phyloP scores from a whole-genome alignment of 2,888 invertebrate genomes.

The Bellardia bayeri region DNA sequence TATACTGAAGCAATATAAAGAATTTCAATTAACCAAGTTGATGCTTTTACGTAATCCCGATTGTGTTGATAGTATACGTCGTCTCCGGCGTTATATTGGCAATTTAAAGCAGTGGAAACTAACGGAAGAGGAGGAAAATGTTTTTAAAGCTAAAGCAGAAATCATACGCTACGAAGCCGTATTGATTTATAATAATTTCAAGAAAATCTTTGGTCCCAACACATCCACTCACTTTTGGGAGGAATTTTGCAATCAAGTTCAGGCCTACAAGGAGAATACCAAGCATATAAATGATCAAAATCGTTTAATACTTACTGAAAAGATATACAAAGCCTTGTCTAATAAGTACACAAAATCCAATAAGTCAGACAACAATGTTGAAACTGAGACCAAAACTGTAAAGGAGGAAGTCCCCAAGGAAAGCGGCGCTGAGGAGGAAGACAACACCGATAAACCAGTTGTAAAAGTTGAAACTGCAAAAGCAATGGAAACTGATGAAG shows the following conservation, averaged over 20 bases:
- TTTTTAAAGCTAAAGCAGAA: slow-evolving; percentile 89
- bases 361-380: slow-evolving; percentile 35
- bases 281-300: slow-evolving; percentile 85
- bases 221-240: slow-evolving; percentile 89
- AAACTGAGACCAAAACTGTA: slow-evolving; percentile 58
- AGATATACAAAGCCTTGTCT: slow-evolving; percentile 76
- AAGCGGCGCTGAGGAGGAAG: slow-evolving; percentile 48
- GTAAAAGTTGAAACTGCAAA: slow-evolving; percentile 33
- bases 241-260: slow-evolving; percentile 88
- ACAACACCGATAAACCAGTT: background rate
- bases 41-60: slow-evolving; percentile 93
- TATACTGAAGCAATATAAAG: slow-evolving; percentile 87
- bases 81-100: slow-evolving; percentile 91
- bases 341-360: slow-evolving; percentile 69
- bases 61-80: slow-evolving; percentile 90
- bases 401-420: slow-evolving; percentile 66
- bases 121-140: slow-evolving; percentile 86
- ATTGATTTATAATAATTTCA: slow-evolving; percentile 83
- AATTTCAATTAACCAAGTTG: slow-evolving; percentile 86
- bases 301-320: slow-evolving; percentile 80
- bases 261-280: slow-evolving; percentile 88
- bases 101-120: slow-evolving; percentile 91
- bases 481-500: slow-evolving; percentile 42
- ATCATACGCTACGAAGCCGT: slow-evolving; percentile 89
- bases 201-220: slow-evolving; percentile 86